Conservation (phyloP, 2,113 vertebrate species). For the Thunnus thynnus region DNA sequence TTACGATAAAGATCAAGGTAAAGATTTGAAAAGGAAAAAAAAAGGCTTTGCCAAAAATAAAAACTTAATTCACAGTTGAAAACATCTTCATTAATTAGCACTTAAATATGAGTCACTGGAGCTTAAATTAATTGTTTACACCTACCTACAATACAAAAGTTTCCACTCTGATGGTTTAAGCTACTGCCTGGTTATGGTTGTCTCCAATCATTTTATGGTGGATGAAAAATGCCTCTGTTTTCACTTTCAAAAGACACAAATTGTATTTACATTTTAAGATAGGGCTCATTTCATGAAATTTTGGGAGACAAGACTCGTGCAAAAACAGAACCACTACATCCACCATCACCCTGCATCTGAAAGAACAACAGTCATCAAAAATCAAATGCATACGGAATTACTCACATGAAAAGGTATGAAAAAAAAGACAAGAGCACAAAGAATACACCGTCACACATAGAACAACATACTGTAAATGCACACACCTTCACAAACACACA, state of each 20-base stretch:
- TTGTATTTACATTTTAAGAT: constrained; percentile 29
- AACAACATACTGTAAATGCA: not conserved
- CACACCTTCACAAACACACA: constrained; percentile 29
- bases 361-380: constrained; percentile 35
- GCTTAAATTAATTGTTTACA: constrained; percentile 47
- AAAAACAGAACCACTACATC: constrained; percentile 30
- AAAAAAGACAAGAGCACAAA: constrained; percentile 12
- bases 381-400: constrained; percentile 23
- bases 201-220: constrained; percentile 3
- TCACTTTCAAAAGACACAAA: constrained; percentile 7
- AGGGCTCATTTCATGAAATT: constrained; percentile 1
- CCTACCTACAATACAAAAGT: not conserved
- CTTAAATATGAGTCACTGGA: constrained; percentile 25
- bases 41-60: constrained; percentile 11
- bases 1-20: constrained; percentile 16
- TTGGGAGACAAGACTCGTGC: not conserved
- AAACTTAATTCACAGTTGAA: not conserved
- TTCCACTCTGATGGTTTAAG: constrained; percentile 20
- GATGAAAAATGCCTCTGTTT: constrained; percentile 3
- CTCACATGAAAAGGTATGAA: not conserved
- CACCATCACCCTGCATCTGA: not conserved
- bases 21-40: not conserved
- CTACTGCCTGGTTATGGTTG: not conserved
- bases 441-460: not conserved
- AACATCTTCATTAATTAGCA: constrained; percentile 45